Conservation (phyloP, 2,113 vertebrate species). For the Collichthys lucidus region DNA sequence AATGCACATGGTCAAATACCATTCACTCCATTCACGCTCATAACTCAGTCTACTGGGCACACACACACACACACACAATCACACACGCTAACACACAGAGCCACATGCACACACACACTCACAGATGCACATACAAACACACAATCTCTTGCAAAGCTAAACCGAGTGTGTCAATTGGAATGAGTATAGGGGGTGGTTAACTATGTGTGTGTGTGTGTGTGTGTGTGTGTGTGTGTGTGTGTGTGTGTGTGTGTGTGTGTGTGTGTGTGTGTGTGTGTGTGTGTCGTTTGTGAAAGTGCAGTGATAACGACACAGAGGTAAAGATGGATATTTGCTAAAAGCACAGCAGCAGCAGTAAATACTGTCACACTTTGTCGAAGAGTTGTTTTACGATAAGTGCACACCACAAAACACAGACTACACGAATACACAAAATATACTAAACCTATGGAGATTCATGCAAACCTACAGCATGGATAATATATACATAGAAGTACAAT, state of each 20-base stretch:
- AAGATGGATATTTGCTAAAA: constrained; percentile 67
- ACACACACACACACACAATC: constrained; percentile 20
- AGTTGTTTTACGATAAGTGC: constrained; percentile 74
- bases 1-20: constrained; percentile 75
- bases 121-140: constrained; percentile 35
- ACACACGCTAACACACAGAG: constrained; percentile 19
- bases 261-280: constrained; percentile 17
- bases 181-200: constrained; percentile 21
- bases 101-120: constrained; percentile 17
- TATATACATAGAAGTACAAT: background rate
- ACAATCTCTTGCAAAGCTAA: constrained; percentile 52
- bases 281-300: constrained; percentile 33
- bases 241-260: constrained; percentile 4
- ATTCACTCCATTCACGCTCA: constrained; percentile 68
- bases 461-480: constrained; percentile 4
- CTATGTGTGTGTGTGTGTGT: constrained; percentile 6
- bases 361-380: constrained; percentile 46
- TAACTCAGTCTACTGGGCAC: constrained; percentile 70
- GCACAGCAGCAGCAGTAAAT: constrained; percentile 69
- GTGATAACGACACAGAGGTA: constrained; percentile 64
- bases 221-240: constrained; percentile 21
- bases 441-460: constrained; percentile 20
- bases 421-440: constrained; percentile 12
- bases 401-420: constrained; percentile 11
- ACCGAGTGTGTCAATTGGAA: constrained; percentile 59